Evolutionary conservation across 2,113 vertebrate genomes (phyloP).

Genomic region (Nothocercus julius): DNA sequence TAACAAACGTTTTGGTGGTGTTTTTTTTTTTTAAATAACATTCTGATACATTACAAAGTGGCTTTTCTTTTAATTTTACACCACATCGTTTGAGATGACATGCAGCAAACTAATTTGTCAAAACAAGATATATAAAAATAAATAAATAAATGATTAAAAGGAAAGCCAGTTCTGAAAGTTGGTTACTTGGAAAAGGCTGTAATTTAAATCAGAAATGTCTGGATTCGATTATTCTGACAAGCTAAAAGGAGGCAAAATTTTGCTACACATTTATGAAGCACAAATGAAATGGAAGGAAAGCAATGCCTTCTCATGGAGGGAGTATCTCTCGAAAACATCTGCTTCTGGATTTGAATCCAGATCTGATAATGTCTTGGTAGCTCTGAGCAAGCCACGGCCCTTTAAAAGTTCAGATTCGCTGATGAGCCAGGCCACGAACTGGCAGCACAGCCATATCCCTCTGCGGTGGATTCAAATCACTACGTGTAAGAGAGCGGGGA

Average conservation of each 20-base stretch:
- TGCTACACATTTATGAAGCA: constrained; percentile 1
- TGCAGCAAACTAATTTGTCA: constrained; percentile 43
- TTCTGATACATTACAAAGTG: constrained; percentile 56
- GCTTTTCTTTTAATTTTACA: constrained; percentile 57
- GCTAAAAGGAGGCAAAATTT: constrained; percentile 18
- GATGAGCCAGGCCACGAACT: not conserved
- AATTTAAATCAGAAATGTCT: constrained; percentile 56
- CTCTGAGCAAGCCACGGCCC: not conserved
- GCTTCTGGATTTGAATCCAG: not conserved
- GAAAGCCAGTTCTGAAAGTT: constrained; percentile 36
- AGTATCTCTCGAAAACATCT: not conserved
- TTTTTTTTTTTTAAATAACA: constrained; percentile 16
- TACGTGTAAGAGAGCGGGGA: not conserved
- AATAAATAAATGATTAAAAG: constrained; percentile 56
- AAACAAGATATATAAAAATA: constrained; percentile 30
- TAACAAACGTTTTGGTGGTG: not conserved
- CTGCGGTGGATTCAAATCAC: not conserved
- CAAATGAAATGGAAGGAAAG: constrained; percentile 5
- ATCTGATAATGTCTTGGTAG: not conserved
- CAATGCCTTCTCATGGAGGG: not conserved
- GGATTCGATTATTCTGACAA: constrained; percentile 39
- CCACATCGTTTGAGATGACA: constrained; percentile 35
- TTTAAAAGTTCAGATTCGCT: not conserved
- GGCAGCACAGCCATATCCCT: not conserved
- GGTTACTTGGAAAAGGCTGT: constrained; percentile 11